These are phyloP conservation scores for Eledona agricola DNA, from an alignment of 2,888 invertebrate species.

Conservation along the genomic window DNA sequence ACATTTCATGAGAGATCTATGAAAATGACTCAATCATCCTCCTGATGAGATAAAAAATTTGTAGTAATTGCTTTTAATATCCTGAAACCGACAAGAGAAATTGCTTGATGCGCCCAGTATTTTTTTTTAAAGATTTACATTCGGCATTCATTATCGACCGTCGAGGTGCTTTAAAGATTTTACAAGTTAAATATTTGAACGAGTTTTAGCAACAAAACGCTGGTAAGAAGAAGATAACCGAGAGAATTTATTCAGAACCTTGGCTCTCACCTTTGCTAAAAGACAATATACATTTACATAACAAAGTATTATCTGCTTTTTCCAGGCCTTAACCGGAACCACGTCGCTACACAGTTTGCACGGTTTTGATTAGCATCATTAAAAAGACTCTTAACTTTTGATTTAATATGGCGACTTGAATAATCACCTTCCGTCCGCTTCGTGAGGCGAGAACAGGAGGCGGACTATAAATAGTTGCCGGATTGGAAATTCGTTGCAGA, in stretches of 20 bases:
- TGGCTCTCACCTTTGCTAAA: constrained; percentile 54
- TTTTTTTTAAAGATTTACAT: not conserved
- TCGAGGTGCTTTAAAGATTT: constrained; percentile 49
- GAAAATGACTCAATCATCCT: too few species aligned
- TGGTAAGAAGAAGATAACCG: constrained; percentile 55
- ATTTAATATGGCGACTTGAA: constrained; percentile 12
- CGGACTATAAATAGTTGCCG: not conserved
- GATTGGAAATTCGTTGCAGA: constrained; percentile 1
- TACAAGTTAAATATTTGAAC: constrained; percentile 57
- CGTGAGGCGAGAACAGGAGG: too few species aligned
- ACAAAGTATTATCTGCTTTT: constrained; percentile 57
- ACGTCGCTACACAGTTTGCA: constrained; percentile 28
- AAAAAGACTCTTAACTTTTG: constrained; percentile 25
- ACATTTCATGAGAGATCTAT: too few species aligned
- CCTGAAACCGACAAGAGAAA: too few species aligned
- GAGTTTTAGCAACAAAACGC: constrained; percentile 53
- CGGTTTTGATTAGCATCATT: constrained; percentile 35
- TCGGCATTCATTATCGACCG: constrained; percentile 34
- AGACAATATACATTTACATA: constrained; percentile 60
- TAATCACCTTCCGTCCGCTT: constrained; percentile 1
- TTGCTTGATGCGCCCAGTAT: too few species aligned
- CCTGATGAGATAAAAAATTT: too few species aligned
- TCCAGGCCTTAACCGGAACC: constrained; percentile 35
- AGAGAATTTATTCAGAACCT: constrained; percentile 57
- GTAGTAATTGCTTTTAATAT: too few species aligned